Base-by-base conservation (phyloP, 1,140 invertebrate genomes). In the Drosophila tristis region DNA sequence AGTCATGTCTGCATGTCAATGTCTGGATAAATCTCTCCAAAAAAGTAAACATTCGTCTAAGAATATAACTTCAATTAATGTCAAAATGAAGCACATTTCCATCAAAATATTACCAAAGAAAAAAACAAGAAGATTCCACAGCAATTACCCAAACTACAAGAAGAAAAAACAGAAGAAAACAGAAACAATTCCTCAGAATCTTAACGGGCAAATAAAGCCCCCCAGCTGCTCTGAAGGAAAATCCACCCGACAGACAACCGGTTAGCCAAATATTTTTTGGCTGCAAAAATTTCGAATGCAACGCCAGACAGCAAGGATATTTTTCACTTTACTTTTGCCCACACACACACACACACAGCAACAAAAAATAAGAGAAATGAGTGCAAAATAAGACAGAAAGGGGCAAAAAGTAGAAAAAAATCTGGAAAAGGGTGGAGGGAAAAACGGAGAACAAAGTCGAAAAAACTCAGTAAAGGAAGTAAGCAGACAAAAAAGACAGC, bases 241-340 rank as follows among this genome's bases (percentile, higher is more conserved):
- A 31, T n/a, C 56, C 48, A 60, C 25, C 49, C 45, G 62, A 29
- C 26, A 29, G 26, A 29, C 63, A 78, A 77, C 64, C 53, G 71
- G 59, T 56, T 59, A 45, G 60, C 31, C 35, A 39, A 39, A 39
- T 39, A 39, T 39, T 72, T 58, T 61, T 70, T 55, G 60, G 60
- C 78, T 65, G 62, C 55, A 70, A 60, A 59, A 44, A 77, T 80
- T 84, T 80, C 62, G 60, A 86, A 80, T 78, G 66, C 80, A 84
- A 74, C 75, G 72, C 75, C 78, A 57, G 76, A 60, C 56, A 75
- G 72, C 80, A 65, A 85, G 80, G 80, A 84, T 85, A 85, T 78
- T 86, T 86, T 86, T 82, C 82, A 71, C 78, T 86, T 78, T 80
- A 23, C 59, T 16, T 20, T 53, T 67, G 60, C 65, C 63, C 25